Percentiles rank a stretch among this genome's conserved stretches.
These are phyloP conservation scores for Anser brachyrhynchus DNA, from an alignment of 2,113 vertebrate species.

Conservation along the genomic window DNA sequence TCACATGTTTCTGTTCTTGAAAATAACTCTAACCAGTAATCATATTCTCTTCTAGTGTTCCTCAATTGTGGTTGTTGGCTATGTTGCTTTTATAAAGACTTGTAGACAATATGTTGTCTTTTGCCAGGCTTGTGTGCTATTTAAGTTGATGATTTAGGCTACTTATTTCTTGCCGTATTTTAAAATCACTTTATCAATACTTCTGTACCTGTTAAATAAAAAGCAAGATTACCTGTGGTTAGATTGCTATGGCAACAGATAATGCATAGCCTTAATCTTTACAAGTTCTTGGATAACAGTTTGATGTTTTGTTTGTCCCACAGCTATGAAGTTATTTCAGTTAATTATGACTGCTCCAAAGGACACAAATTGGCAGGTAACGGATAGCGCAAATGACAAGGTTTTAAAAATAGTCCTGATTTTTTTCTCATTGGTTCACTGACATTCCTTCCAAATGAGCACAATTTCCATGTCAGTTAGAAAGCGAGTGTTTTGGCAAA, in stretches of 20 bases:
- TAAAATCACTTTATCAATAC: background rate
- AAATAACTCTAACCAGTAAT: too few relatives aligned
- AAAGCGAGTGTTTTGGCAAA: slow-evolving; percentile 7
- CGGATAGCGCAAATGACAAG: background rate
- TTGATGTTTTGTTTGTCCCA: background rate
- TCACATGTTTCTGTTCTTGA: background rate
- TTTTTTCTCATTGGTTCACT: background rate
- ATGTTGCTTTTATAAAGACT: background rate
- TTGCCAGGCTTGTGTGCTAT: background rate
- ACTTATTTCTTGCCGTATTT: background rate
- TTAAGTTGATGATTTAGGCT: background rate
- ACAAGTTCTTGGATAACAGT: background rate
- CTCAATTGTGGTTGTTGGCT: background rate
- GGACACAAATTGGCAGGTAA: background rate
- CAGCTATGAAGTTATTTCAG: background rate
- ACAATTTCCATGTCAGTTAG: background rate
- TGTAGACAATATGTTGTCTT: background rate
- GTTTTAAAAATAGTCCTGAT: background rate
- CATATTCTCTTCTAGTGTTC: background rate
- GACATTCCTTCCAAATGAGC: slow-evolving; percentile 46
- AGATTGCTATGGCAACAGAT: too few relatives aligned
- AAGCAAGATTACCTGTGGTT: background rate
- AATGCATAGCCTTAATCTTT: background rate
- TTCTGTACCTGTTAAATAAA: background rate
- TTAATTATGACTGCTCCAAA: background rate